These are phyloP conservation scores for Opisthocomus hoazin DNA, from an alignment of 2,113 vertebrate species.

Conservation along the genomic window DNA sequence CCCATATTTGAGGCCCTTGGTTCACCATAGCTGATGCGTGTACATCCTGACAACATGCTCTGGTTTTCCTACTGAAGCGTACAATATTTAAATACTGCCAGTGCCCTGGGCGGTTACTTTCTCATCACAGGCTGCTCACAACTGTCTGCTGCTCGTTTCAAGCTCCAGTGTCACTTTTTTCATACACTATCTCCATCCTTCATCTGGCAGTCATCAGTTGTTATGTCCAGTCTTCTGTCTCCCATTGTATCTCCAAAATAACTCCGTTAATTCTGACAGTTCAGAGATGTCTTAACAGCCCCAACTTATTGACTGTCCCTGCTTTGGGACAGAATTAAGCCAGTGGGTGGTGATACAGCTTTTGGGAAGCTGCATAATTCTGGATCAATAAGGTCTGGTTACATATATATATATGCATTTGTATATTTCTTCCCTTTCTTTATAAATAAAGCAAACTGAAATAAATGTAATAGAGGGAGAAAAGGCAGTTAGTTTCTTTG, in stretches of 20 bases:
- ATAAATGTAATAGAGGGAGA: background rate
- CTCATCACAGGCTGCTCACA: background rate
- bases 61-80: background rate
- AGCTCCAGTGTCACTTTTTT: background rate
- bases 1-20: background rate
- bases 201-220: background rate
- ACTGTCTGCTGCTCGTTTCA: background rate
- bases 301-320: background rate
- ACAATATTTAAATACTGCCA: background rate
- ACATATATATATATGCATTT: background rate
- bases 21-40: background rate
- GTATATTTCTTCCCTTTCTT: background rate
- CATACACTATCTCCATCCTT: background rate
- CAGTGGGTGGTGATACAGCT: background rate
- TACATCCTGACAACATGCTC: background rate
- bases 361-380: background rate
- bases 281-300: background rate
- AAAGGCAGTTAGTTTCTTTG: background rate
- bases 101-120: background rate
- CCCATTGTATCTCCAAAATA: background rate
- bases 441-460: background rate
- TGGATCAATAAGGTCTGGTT: background rate
- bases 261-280: background rate
- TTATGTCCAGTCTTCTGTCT: background rate
- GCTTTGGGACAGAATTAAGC: background rate